Evolutionary conservation across 2,888 invertebrate genomes (phyloP).

Genomic region (Phengaris alcon): DNA sequence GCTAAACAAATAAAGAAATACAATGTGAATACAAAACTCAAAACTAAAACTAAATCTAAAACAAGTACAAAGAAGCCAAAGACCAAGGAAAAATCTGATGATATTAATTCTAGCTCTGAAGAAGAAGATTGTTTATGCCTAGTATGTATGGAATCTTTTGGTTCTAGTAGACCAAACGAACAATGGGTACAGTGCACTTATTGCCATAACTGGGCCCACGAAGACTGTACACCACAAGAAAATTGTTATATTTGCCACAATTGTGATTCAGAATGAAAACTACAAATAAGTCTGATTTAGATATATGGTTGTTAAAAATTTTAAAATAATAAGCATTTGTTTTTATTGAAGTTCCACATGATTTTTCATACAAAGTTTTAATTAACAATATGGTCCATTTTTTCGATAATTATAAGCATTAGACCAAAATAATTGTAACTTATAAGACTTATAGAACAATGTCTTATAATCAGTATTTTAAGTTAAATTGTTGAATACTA

Average conservation of each 20-base stretch:
- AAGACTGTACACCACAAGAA: constrained; percentile 7
- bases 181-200: constrained; percentile 33
- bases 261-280: constrained; percentile 3
- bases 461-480: too few relatives aligned
- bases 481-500: too few relatives aligned
- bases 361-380: constrained; percentile 2
- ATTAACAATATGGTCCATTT: background rate
- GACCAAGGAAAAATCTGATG: constrained; percentile 34
- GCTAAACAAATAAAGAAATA: constrained; percentile 35
- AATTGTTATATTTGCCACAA: constrained; percentile 4
- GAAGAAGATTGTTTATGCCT: constrained; percentile 33
- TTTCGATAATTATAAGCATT: background rate
- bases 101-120: constrained; percentile 21
- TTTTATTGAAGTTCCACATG: constrained; percentile 7
- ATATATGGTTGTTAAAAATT: constrained; percentile 5
- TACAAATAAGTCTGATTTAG: constrained; percentile 7
- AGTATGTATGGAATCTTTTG: constrained; percentile 35
- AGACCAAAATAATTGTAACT: background rate
- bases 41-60: constrained; percentile 32
- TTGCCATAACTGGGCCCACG: constrained; percentile 7
- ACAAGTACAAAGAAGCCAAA: constrained; percentile 29
- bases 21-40: constrained; percentile 34
- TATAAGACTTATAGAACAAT: background rate
- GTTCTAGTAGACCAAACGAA: constrained; percentile 32
- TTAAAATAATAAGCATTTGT: background rate